Conservation (phyloP, 1,140 invertebrate genomes). For the Seison nebaliae region DNA sequence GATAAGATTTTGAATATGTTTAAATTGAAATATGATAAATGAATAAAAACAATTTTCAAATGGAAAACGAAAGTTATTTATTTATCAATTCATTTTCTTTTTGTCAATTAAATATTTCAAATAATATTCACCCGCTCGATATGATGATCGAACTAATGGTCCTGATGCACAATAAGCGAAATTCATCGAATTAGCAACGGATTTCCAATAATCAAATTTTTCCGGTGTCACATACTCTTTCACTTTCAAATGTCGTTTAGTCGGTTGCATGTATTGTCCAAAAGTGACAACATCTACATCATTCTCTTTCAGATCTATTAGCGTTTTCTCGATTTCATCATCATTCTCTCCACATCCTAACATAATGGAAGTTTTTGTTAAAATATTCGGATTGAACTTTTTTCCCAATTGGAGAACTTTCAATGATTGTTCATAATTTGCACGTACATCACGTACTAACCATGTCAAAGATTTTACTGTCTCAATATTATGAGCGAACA, state of each 20-base stretch:
- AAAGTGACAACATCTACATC: conserved; percentile 80
- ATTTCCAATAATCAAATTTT: conserved; percentile 71
- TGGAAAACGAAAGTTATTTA: too few species aligned
- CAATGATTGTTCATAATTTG: conserved; percentile 52
- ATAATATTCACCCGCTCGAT: conserved; percentile 53
- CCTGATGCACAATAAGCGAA: conserved; percentile 91
- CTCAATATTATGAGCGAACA: conserved; percentile 89
- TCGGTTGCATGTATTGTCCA: conserved; percentile 98
- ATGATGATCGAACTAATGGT: conserved; percentile 77
- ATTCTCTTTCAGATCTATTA: conserved; percentile 43
- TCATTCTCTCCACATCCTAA: conserved; percentile 81
- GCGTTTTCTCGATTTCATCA: conserved; percentile 53
- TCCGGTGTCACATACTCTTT: conserved; percentile 84
- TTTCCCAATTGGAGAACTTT: conserved; percentile 50
- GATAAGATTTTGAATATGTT: too few species aligned
- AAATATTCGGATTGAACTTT: conserved; percentile 42
- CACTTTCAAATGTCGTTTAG: conserved; percentile 71
- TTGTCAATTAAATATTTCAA: background rate
- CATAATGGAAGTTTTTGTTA: conserved; percentile 97
- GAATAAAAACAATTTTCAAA: too few species aligned
- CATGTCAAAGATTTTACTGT: conserved; percentile 46
- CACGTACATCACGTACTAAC: conserved; percentile 62
- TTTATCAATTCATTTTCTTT: too few species aligned
- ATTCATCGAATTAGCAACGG: conserved; percentile 51
- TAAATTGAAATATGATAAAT: too few species aligned